These are phyloP conservation scores for Melanaphis sacchari DNA, from an alignment of 1,140 invertebrate genomes.

Conservation along the genomic window DNA sequence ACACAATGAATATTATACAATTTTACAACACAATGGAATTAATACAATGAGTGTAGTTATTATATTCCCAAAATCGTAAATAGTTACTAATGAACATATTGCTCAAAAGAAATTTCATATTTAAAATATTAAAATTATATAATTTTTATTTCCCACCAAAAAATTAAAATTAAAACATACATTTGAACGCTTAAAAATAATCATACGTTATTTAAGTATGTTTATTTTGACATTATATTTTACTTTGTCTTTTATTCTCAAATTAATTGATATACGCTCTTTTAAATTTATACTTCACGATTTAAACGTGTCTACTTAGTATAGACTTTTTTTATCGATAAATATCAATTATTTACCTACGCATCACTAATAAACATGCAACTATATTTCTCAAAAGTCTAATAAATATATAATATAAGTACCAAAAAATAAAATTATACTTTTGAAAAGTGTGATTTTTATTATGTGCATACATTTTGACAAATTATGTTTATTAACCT, in stretches of 20 bases:
- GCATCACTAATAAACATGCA: no score
- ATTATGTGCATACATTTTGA: neutral
- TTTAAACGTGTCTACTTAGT: neutral
- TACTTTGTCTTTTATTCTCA: no score
- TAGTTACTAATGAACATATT: neutral
- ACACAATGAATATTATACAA: neutral
- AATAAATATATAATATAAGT: neutral
- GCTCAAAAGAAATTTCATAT: no score
- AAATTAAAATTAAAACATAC: no score
- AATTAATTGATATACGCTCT: no score
- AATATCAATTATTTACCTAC: neutral
- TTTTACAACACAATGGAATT: neutral
- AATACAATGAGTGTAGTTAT: neutral
- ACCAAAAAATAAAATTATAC: neutral
- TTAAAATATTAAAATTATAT: no score
- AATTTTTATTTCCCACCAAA: no score
- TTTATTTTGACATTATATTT: no score
- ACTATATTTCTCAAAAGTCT: no score
- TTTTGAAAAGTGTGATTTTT: neutral
- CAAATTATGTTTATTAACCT: neutral
- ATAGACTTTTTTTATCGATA: neutral
- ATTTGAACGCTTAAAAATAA: no score
- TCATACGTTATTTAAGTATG: no score
- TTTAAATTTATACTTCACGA: no score
- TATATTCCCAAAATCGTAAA: neutral